phyloP scores from a whole-genome alignment of 2,797 vertebrate genomes.

The Eulemur coronatus region DNA sequence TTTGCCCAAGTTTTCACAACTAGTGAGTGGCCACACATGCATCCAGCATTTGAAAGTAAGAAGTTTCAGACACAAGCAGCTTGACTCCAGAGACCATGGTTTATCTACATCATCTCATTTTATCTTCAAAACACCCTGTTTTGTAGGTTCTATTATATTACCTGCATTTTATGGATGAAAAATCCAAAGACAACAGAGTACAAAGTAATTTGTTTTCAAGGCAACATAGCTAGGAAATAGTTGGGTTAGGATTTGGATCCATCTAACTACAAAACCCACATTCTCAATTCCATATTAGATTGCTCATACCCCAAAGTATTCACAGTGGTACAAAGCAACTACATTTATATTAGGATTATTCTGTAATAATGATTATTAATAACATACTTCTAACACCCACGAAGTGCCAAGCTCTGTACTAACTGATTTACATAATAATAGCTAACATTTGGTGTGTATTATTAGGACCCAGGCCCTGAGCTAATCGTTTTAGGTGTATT shows the following conservation, averaged over 20 bases:
- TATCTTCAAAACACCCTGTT: background rate
- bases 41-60: background rate
- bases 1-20: background rate
- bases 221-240: background rate
- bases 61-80: background rate
- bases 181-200: background rate
- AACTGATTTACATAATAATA: conserved; percentile 49
- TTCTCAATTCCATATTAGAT: background rate
- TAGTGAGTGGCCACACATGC: background rate
- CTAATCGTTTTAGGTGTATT: background rate
- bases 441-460: background rate
- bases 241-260: background rate
- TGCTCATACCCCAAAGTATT: background rate
- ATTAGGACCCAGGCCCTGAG: background rate
- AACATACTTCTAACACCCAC: conserved; percentile 24
- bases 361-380: background rate
- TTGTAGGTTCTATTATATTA: background rate
- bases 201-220: background rate
- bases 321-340: background rate
- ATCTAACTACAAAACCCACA: background rate
- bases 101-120: conserved; percentile 13
- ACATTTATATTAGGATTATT: conserved; percentile 28
- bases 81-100: background rate
- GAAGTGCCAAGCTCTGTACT: background rate
- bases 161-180: background rate